A percentile compares a stretch with the other conserved stretches of the same genome.
These are phyloP conservation scores for Eupsilia transversa DNA, from an alignment of 2,888 invertebrate species.

Conservation along the genomic window DNA sequence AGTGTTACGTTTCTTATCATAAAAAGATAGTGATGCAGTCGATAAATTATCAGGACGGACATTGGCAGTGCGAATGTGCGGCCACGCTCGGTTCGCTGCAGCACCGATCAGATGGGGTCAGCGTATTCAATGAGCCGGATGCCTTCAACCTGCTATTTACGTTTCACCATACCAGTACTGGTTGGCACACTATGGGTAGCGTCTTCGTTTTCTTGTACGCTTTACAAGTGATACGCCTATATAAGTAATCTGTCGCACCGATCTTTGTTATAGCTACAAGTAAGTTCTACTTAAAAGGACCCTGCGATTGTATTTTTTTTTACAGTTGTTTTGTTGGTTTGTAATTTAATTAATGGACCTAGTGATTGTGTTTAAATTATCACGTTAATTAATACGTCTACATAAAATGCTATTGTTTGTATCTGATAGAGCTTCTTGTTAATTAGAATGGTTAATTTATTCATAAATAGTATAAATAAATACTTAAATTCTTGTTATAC, in stretches of 20 bases:
- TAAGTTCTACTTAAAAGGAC: slow-evolving; percentile 52
- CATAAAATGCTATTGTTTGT: slow-evolving; percentile 39
- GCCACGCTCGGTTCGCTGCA: slow-evolving; percentile 78
- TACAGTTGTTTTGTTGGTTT: slow-evolving; percentile 23
- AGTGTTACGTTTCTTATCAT: slow-evolving; percentile 33
- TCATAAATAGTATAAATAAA: slow-evolving; percentile 19
- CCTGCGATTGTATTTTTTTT: slow-evolving; percentile 47
- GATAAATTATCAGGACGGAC: slow-evolving; percentile 69
- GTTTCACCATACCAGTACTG: slow-evolving; percentile 88
- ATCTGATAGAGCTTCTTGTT: slow-evolving; percentile 19
- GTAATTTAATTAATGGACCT: slow-evolving; percentile 53
- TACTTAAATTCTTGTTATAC: background rate
- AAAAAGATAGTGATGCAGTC: slow-evolving; percentile 50
- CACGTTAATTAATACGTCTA: slow-evolving; percentile 38
- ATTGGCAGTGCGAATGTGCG: slow-evolving; percentile 78
- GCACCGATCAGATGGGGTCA: slow-evolving; percentile 90
- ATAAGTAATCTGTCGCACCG: slow-evolving; percentile 65
- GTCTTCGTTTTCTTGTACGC: slow-evolving; percentile 81
- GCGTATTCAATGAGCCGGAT: slow-evolving; percentile 90
- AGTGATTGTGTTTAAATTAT: slow-evolving; percentile 50
- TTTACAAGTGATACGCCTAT: slow-evolving; percentile 70
- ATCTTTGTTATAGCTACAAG: slow-evolving; percentile 50
- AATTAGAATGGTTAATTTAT: slow-evolving; percentile 33
- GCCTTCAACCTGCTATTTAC: slow-evolving; percentile 89
- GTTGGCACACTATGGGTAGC: slow-evolving; percentile 88